phyloP scores from a whole-genome alignment of 1,140 invertebrate species.

The Penaeus chinensis region DNA sequence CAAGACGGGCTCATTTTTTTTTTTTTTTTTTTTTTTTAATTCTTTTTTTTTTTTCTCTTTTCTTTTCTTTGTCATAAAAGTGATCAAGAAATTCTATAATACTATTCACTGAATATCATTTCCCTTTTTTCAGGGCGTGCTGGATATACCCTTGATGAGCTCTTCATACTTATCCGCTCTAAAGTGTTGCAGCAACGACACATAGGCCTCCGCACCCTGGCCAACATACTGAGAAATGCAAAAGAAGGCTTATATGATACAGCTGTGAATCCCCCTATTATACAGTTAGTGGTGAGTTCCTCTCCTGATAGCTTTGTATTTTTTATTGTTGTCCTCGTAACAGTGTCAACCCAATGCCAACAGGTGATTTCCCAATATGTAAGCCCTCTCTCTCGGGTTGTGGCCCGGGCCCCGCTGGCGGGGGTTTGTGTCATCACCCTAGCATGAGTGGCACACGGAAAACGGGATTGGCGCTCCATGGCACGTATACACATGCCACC shows the following conservation, averaged over 20 bases:
- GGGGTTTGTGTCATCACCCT: too few species aligned
- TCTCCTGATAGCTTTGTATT: neutral
- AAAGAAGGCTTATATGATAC: constrained; percentile 66
- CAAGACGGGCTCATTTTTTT: too few species aligned
- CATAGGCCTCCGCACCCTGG: constrained; percentile 68
- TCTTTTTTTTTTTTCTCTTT: too few species aligned
- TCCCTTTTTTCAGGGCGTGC: constrained; percentile 59
- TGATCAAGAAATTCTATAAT: neutral
- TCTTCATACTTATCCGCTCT: constrained; percentile 69
- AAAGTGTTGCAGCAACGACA: constrained; percentile 69
- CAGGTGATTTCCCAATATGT: too few species aligned
- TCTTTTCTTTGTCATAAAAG: neutral
- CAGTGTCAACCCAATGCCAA: too few species aligned
- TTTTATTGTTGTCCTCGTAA: neutral
- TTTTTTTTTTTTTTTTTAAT: too few species aligned
- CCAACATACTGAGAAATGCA: constrained; percentile 67
- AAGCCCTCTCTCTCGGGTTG: too few species aligned
- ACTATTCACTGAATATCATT: neutral
- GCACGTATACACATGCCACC: too few species aligned
- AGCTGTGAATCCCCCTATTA: constrained; percentile 64
- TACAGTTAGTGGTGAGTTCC: constrained; percentile 66
- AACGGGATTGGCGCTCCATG: too few species aligned
- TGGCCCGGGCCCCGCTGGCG: too few species aligned
- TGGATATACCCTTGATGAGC: constrained; percentile 70
- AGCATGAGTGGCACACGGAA: too few species aligned